Evolutionary conservation across 2,113 vertebrate species (phyloP), one percentile per base, ranked within the genome.

Genomic region (Tupaia tana): DNA sequence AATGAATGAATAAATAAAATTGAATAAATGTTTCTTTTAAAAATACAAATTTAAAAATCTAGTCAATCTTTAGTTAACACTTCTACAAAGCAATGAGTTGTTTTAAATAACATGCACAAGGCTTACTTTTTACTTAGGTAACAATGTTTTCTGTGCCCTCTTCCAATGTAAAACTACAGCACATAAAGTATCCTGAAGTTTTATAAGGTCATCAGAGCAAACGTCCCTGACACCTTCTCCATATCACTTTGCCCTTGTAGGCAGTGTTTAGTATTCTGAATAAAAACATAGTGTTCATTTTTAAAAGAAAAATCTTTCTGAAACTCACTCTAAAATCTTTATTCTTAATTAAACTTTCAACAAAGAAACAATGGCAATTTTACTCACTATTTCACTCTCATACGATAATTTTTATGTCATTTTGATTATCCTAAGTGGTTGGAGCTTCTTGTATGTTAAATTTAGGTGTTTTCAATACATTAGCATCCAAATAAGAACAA

Each of bases 301-400:
- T 86, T 79, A 10, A 77, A 93, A 75, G 9, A 7, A 22, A 64
- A 84, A 77, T 1, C 20, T 63, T 58, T 81, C 59, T 24, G 6
- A 86, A 95, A 81, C 25, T 70, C 20, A 52, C n/a, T 43, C 2
- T 11, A 7, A 10, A 15, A 9, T 89, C 19, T 86, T 66, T 85
- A 59, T 86, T 92, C 56, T 94, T 96, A 66, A 79, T 59, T 86
- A 34, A 85, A 90, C 22, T 86, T 93, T 31, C 67, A 91, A 74
- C 29, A 85, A 86, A 91, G 70, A 75, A 81, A 29, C 11, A 25
- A 58, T 61, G 24, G 11, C 56, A 75, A 24, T 29, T 29, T 84
- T 25, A 92, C 67, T 67, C 52, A 69, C 9, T 71, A 20, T 71
- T 56, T 95, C 70, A 12, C 18, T 61, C 4, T 91, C 54, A 19